Conservation (phyloP, 2,797 vertebrate species). For the Sebastes melanostomus region DNA sequence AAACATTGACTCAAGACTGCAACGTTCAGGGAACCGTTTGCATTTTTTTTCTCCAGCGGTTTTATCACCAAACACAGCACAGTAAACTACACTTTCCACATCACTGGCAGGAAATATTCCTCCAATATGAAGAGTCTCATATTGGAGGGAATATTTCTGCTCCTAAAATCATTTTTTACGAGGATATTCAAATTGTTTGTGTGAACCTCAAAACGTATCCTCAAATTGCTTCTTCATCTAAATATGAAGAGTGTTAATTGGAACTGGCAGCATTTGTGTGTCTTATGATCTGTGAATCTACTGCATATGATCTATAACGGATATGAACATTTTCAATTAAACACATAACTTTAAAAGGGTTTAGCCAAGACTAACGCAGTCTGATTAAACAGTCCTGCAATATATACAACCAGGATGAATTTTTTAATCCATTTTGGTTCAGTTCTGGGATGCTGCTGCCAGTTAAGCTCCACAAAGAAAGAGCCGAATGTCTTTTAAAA, state of each 20-base stretch:
- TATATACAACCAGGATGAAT: neutral
- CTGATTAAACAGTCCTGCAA: neutral
- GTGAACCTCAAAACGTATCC: conserved; percentile 3
- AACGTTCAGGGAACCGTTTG: conserved; percentile 32
- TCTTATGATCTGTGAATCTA: neutral
- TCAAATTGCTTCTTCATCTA: neutral
- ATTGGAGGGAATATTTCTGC: neutral
- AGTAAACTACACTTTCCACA: conserved; percentile 27
- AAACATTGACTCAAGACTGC: conserved; percentile 38
- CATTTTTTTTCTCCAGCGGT: neutral
- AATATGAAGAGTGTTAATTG: neutral
- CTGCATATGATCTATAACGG: neutral
- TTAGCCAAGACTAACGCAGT: neutral
- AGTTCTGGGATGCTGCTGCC: no score
- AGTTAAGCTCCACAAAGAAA: neutral
- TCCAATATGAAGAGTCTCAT: conserved; percentile 7
- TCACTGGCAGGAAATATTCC: conserved; percentile 31
- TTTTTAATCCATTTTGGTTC: no score
- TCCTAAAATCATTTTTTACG: conserved; percentile 25
- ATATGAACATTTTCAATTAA: conserved; percentile 9
- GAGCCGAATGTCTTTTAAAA: neutral
- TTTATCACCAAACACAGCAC: conserved; percentile 49
- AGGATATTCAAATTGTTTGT: conserved; percentile 4
- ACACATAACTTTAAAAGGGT: conserved; percentile 6
- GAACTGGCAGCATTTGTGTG: neutral